Evolutionary conservation across 1,140 invertebrate species (phyloP).

Genomic region (Pseudomyrmex flavicornis): DNA sequence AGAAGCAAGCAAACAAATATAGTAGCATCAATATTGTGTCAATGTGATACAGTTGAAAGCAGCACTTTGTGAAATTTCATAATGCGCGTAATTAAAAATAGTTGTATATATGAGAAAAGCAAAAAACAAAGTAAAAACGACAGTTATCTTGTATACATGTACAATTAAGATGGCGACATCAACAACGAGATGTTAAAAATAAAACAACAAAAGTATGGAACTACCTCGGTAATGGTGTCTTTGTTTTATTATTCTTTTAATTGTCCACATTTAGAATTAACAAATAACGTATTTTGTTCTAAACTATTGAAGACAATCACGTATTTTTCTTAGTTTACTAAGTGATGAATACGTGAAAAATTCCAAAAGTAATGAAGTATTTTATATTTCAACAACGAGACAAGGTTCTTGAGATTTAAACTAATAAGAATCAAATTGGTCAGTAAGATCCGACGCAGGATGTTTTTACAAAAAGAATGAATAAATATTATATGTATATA

Average conservation of each 20-base stretch:
- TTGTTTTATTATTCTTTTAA: constrained; percentile 36
- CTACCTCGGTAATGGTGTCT: constrained; percentile 56
- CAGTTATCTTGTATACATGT: constrained; percentile 25
- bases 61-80: constrained; percentile 64
- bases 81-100: constrained; percentile 63
- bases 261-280: too few species aligned
- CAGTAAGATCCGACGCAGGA: too few species aligned
- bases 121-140: background rate
- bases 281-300: too few species aligned
- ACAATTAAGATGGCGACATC: constrained; percentile 67
- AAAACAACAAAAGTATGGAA: constrained; percentile 71
- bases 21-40: constrained; percentile 4
- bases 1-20: background rate
- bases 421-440: too few species aligned
- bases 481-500: too few species aligned
- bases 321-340: too few species aligned
- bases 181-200: constrained; percentile 68
- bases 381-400: too few species aligned
- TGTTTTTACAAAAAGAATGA: too few species aligned
- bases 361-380: too few species aligned
- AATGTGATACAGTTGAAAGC: constrained; percentile 36
- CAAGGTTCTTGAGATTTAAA: too few species aligned
- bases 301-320: too few species aligned
- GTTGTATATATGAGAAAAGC: constrained; percentile 39
- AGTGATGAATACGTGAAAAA: too few species aligned